Percentiles rank a stretch among this genome's conserved stretches.
Conservation (phyloP, 2,888 invertebrate genomes). For the Argyresthia albistria region DNA sequence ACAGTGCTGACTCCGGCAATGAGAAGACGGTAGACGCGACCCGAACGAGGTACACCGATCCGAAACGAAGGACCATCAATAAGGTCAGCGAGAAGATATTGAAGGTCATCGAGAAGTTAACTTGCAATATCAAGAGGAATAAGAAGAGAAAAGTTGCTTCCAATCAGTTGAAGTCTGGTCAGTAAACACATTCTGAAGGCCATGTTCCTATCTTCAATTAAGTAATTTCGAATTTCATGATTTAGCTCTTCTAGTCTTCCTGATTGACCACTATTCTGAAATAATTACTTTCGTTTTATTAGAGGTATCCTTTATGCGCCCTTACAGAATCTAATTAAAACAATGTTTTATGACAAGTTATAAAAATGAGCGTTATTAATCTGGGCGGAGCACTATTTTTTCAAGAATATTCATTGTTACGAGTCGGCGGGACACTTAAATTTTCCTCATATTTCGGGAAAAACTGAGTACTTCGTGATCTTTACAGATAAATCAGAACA, state of each 20-base stretch:
- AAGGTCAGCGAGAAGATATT: conserved; percentile 65
- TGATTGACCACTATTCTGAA: too few species aligned
- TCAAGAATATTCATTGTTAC: too few species aligned
- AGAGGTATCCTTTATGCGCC: conserved; percentile 2
- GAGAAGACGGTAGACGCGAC: conserved; percentile 41
- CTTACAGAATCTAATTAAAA: conserved; percentile 1
- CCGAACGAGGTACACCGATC: conserved; percentile 49
- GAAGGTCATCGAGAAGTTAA: conserved; percentile 54
- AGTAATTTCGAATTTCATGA: too few species aligned
- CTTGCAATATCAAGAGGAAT: conserved; percentile 50
- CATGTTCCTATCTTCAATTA: too few species aligned
- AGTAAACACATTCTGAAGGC: too few species aligned
- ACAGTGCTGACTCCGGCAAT: conserved; percentile 49
- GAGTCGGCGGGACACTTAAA: too few species aligned
- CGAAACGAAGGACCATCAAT: conserved; percentile 61
- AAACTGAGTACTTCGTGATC: too few species aligned
- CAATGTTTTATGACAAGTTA: conserved; percentile 1
- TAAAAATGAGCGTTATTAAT: background rate
- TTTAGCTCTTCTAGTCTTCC: too few species aligned
- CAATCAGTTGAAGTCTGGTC: too few species aligned
- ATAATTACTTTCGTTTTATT: background rate
- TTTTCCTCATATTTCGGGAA: too few species aligned
- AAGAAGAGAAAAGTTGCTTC: conserved; percentile 36
- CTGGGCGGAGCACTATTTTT: background rate
- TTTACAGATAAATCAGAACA: too few species aligned